A percentile compares a stretch with the other conserved stretches of the same genome.
phyloP scores from a whole-genome alignment of 1,140 invertebrate species.

The Plectrocnemia conspersa region DNA sequence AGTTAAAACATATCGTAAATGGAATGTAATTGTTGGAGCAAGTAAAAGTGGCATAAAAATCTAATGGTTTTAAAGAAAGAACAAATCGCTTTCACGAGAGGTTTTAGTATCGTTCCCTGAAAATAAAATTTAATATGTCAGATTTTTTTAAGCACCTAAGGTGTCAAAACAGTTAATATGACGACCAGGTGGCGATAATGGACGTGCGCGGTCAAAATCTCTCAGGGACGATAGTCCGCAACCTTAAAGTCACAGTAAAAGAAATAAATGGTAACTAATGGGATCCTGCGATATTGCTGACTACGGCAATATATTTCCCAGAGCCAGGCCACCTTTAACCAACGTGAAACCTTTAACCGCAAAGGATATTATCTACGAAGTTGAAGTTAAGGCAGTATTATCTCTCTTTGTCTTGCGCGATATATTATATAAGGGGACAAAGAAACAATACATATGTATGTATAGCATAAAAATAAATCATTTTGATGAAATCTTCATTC shows the following conservation, averaged over 20 bases:
- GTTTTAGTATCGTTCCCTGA: neutral
- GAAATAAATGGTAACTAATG: conserved; percentile 26
- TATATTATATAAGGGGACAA: conserved; percentile 9
- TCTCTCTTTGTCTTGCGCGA: conserved; percentile 12
- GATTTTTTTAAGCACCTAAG: too few species aligned
- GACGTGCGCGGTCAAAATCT: neutral
- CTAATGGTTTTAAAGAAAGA: too few species aligned
- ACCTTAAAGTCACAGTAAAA: conserved; percentile 22
- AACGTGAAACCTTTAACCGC: neutral
- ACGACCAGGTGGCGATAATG: conserved; percentile 18
- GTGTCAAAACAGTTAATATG: too few species aligned
- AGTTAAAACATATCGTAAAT: too few species aligned
- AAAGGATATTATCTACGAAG: conserved; percentile 10
- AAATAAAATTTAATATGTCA: too few species aligned
- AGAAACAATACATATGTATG: conserved; percentile 11
- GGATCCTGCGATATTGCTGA: conserved; percentile 17
- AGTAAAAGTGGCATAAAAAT: too few species aligned
- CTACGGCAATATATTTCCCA: conserved; percentile 18
- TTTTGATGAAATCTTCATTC: too few species aligned
- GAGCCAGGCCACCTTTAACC: conserved; percentile 4
- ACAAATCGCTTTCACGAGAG: neutral
- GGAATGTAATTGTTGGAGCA: too few species aligned
- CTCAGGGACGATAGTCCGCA: conserved; percentile 11
- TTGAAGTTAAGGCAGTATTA: conserved; percentile 1
- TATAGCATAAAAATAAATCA: too few species aligned